Base-by-base conservation (phyloP, 2,113 vertebrate genomes). In the Hippocampus zosterae region DNA sequence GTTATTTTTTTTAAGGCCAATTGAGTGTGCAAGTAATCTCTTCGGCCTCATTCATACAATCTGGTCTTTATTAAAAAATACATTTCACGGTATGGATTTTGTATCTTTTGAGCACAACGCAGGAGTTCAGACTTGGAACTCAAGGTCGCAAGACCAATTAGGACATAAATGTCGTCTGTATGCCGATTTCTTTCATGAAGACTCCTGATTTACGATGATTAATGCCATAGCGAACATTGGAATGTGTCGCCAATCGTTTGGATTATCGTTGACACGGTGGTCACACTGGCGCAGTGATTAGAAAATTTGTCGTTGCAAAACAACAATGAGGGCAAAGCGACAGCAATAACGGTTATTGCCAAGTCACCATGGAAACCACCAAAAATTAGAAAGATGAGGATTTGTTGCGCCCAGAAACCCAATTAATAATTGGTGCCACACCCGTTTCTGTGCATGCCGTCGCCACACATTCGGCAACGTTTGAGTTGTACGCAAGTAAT, bases 31-130 rank as follows among this genome's bases (percentile, higher is more conserved):
- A 10, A 23, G 57, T 18, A 60, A 29, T 60, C 57, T 33, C 57
- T 60, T 60, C 16, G 27, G 57, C 16, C 27, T 29, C 27, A 33
- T 33, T 18, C 15, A 33, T 60, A 60, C 27, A 60, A 33, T 18
- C 15, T 16, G 27, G 57, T 60, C 27, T 29, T 60, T 60, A 60
- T 60, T 60, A 60, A 33, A 37, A 37, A 60, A 60, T 60, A 60
- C 27, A 60, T 60, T 60, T 27, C 57, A 19, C 16, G 57, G 57
- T 37, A 33, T 60, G 27, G 57, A 60, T 33, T 60, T 8, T 8
- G 16, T 29, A 5, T 33, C 57, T 60, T 18, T 18, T 16, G 7
- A 33, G 23, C 25, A 15, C 57, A 33, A 18, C 12, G 1, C 13
- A 8, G 2, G 27, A 33, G 15, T 60, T 60, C 18, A 60, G 27